phyloP scores from a whole-genome alignment of 2,113 vertebrate species.

The Ctenomys sociabilis region DNA sequence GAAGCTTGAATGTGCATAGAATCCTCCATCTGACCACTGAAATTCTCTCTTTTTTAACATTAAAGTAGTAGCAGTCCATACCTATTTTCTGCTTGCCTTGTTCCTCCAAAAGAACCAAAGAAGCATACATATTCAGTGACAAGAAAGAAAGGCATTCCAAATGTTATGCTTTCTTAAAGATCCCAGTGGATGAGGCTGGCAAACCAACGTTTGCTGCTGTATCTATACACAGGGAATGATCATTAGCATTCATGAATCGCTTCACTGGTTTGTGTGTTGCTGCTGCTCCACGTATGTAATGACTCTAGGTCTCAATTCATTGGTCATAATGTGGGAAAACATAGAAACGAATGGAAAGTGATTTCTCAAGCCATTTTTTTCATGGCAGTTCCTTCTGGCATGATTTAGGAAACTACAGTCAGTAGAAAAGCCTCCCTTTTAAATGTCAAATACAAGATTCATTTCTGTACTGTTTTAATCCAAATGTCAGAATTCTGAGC shows the following conservation, averaged over 20 bases:
- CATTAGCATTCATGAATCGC: slow-evolving; percentile 64
- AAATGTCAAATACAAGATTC: slow-evolving; percentile 89
- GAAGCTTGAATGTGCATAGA: background rate
- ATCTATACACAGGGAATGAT: slow-evolving; percentile 63
- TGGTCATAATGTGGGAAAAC: slow-evolving; percentile 80
- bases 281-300: slow-evolving; percentile 74
- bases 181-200: background rate
- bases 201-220: slow-evolving; percentile 69
- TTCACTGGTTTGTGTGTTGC: slow-evolving; percentile 49
- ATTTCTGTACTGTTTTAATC: slow-evolving; percentile 86
- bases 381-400: slow-evolving; percentile 80
- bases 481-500: slow-evolving; percentile 86
- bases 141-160: slow-evolving; percentile 48
- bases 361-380: slow-evolving; percentile 83
- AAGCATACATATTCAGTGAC: background rate
- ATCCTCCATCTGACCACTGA: background rate
- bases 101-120: slow-evolving; percentile 33
- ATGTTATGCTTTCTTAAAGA: slow-evolving; percentile 70
- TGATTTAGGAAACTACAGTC: slow-evolving; percentile 86
- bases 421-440: slow-evolving; percentile 86
- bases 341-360: slow-evolving; percentile 80
- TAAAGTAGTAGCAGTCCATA: background rate
- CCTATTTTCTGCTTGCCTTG: background rate
- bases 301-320: slow-evolving; percentile 79
- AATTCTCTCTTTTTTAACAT: background rate